Percentiles rank a stretch among this genome's conserved stretches.
These are phyloP conservation scores for Ladona fulva DNA, from an alignment of 1,140 invertebrate species.

Conservation along the genomic window DNA sequence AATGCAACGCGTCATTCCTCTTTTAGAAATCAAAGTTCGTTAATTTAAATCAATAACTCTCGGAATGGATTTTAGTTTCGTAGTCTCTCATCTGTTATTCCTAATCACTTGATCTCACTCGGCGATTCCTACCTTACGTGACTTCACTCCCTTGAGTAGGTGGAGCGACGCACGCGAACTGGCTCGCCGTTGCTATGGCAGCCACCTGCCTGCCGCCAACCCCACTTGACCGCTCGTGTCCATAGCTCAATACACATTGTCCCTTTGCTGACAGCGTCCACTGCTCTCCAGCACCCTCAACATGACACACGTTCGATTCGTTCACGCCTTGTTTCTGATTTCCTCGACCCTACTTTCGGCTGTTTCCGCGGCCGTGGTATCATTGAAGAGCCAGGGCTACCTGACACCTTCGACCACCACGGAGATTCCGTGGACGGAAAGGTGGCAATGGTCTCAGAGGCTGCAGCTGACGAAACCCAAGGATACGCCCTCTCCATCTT, in stretches of 20 bases:
- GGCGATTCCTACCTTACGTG: neutral
- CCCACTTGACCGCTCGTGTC: neutral
- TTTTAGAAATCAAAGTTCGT: neutral
- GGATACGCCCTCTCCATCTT: neutral
- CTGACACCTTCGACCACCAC: neutral
- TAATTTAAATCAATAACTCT: neutral
- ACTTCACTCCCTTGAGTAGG: neutral
- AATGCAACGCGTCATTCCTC: neutral
- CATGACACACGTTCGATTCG: neutral
- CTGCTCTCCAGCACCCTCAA: neutral
- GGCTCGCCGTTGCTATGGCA: neutral
- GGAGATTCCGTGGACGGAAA: neutral
- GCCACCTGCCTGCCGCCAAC: neutral
- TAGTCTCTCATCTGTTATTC: neutral
- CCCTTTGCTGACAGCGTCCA: neutral
- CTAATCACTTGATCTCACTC: neutral
- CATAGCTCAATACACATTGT: neutral
- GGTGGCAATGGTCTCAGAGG: neutral
- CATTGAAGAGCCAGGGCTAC: neutral
- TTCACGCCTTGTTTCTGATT: neutral
- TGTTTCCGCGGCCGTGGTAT: neutral
- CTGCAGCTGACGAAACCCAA: neutral
- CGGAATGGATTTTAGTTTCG: neutral
- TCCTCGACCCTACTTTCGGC: neutral
- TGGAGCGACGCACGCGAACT: neutral